phyloP scores from a whole-genome alignment of 2,113 vertebrate species.

The Phainopepla nitens region DNA sequence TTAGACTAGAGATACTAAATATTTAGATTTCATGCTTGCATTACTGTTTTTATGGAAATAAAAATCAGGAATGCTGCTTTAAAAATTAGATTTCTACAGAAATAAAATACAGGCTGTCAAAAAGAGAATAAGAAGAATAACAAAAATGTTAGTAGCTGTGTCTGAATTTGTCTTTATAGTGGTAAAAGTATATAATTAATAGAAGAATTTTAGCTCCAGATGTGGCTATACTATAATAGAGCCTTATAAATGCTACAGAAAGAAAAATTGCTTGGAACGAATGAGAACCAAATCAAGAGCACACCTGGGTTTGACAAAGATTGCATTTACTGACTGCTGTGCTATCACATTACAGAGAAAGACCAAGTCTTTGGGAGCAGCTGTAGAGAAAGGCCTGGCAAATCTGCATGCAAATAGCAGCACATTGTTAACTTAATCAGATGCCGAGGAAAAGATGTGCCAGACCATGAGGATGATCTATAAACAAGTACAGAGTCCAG shows the following conservation, averaged over 20 bases:
- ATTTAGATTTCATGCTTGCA: slow-evolving; percentile 16
- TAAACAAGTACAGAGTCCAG: slow-evolving; percentile 74
- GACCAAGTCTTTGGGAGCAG: slow-evolving; percentile 88
- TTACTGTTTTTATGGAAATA: slow-evolving; percentile 16
- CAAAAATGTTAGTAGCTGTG: slow-evolving; percentile 76
- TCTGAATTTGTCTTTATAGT: slow-evolving; percentile 80
- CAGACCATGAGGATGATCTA: slow-evolving; percentile 79
- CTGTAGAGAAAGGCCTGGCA: slow-evolving; percentile 89
- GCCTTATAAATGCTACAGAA: slow-evolving; percentile 93
- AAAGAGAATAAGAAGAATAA: slow-evolving; percentile 81
- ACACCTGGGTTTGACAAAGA: slow-evolving; percentile 99
- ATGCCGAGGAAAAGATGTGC: slow-evolving; percentile 96
- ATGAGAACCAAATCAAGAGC: slow-evolving; percentile 94
- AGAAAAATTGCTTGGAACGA: slow-evolving; percentile 87
- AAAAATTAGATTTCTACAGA: slow-evolving; percentile 65
- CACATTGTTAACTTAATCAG: slow-evolving; percentile 99
- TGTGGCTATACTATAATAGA: slow-evolving; percentile 99
- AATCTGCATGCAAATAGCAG: slow-evolving; percentile 99
- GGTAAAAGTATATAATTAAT: slow-evolving; percentile 84
- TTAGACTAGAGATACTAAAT: neutral
- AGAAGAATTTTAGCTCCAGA: slow-evolving; percentile 91
- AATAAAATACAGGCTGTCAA: slow-evolving; percentile 77
- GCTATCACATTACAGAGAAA: slow-evolving; percentile 95
- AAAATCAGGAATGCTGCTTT: slow-evolving; percentile 65
- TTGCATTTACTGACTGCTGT: slow-evolving; percentile 98